phyloP scores from a whole-genome alignment of 35 echinoderm and acorn worm genomes.

The Stichopus chloronotus region DNA sequence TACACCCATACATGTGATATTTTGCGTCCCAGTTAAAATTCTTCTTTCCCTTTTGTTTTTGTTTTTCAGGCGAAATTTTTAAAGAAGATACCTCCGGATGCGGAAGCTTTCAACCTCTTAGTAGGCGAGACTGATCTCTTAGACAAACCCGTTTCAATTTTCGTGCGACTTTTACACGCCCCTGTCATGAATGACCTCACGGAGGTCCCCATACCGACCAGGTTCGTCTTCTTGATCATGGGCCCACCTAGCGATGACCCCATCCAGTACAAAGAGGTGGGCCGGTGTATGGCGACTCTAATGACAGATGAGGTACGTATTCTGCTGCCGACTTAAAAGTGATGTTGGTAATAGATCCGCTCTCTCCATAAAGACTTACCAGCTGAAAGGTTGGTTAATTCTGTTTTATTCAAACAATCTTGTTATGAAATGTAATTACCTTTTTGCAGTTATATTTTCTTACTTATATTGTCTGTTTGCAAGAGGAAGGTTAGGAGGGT shows the following conservation, averaged over 20 bases:
- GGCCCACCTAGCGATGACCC: conserved; percentile 80
- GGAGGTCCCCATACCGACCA: conserved; percentile 88
- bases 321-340: too few relatives aligned
- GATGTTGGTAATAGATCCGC: too few relatives aligned
- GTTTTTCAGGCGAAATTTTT: conserved; percentile 74
- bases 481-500: too few relatives aligned
- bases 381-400: too few relatives aligned
- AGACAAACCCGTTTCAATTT: conserved; percentile 74
- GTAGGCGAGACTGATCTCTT: conserved; percentile 85
- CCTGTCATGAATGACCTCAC: conserved; percentile 70
- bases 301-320: conserved; percentile 89
- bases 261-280: conserved; percentile 81
- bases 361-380: too few relatives aligned
- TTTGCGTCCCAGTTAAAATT: too few relatives aligned
- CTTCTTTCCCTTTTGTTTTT: not conserved
- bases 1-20: too few relatives aligned
- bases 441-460: too few relatives aligned
- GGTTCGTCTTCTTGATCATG: conserved; percentile 83
- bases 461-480: too few relatives aligned
- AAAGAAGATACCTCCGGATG: conserved; percentile 78
- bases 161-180: conserved; percentile 67
- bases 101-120: conserved; percentile 85
- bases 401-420: too few relatives aligned
- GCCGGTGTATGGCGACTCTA: conserved; percentile 89
- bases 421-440: too few relatives aligned